phyloP scores from a whole-genome alignment of 2,797 vertebrate species.

The Enteromius radiatus region DNA sequence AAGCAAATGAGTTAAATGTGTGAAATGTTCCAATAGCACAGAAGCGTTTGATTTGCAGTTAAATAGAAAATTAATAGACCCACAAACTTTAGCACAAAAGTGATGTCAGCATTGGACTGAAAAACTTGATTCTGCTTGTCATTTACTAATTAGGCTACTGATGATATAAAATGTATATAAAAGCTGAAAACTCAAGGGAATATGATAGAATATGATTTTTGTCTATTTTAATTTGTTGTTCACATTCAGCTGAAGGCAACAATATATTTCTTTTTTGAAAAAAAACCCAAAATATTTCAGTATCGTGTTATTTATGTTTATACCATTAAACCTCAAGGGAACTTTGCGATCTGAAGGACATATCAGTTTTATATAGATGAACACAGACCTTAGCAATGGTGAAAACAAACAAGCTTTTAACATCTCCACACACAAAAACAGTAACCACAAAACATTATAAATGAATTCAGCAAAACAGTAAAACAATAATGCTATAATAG shows the following conservation, averaged over 20 bases:
- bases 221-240: background rate
- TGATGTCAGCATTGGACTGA: background rate
- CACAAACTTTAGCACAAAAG: slow-evolving; percentile 8
- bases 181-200: background rate
- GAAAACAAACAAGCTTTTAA: background rate
- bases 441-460: background rate
- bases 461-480: background rate
- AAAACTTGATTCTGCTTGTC: background rate
- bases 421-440: background rate
- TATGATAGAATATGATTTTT: background rate
- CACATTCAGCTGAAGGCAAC: background rate
- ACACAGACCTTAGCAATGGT: background rate
- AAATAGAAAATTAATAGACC: background rate
- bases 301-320: background rate
- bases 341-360: background rate
- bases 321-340: background rate
- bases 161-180: background rate
- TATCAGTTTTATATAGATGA: background rate
- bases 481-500: background rate
- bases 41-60: background rate
- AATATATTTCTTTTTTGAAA: background rate
- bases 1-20: background rate
- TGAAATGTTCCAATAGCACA: background rate
- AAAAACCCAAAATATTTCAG: background rate
- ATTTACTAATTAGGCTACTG: background rate